phyloP scores from a whole-genome alignment of 2,888 invertebrate genomes.

The Macrophya annulata region DNA sequence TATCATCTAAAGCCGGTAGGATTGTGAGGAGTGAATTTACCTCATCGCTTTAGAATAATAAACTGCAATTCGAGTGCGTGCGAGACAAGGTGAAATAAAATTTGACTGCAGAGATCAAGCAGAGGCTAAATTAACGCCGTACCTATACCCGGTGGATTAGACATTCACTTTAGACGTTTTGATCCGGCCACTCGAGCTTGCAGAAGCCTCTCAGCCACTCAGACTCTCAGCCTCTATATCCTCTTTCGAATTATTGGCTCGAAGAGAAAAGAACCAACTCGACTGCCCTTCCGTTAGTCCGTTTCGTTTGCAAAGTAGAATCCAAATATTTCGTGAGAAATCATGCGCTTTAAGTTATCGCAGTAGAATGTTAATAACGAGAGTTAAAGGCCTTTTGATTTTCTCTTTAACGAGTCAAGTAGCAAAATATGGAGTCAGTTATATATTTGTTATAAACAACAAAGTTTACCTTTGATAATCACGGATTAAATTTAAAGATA shows the following conservation, averaged over 20 bases:
- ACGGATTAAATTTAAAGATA: slow-evolving; percentile 35
- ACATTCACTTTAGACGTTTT: slow-evolving; percentile 53
- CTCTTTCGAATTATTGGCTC: slow-evolving; percentile 50
- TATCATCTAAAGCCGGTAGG: background rate
- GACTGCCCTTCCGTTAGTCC: slow-evolving; percentile 31
- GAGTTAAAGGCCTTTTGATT: background rate
- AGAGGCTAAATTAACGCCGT: slow-evolving; percentile 43
- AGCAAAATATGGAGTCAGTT: slow-evolving; percentile 22
- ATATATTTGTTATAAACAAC: slow-evolving; percentile 34
- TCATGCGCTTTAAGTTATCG: slow-evolving; percentile 7
- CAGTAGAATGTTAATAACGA: background rate
- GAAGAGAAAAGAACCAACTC: slow-evolving; percentile 33
- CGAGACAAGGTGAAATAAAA: background rate
- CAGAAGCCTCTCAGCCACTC: slow-evolving; percentile 47
- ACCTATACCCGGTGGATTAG: slow-evolving; percentile 47
- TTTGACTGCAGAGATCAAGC: background rate
- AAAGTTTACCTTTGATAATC: slow-evolving; percentile 29
- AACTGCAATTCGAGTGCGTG: background rate
- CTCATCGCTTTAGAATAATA: background rate
- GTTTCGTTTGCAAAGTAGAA: background rate
- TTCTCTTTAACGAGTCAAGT: background rate
- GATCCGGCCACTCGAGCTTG: slow-evolving; percentile 47
- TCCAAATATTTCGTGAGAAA: slow-evolving; percentile 20
- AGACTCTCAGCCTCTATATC: slow-evolving; percentile 39
- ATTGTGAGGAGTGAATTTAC: background rate